These are phyloP conservation scores for Tenualosa ilisha DNA, from an alignment of 2,797 vertebrate species.

Conservation along the genomic window DNA sequence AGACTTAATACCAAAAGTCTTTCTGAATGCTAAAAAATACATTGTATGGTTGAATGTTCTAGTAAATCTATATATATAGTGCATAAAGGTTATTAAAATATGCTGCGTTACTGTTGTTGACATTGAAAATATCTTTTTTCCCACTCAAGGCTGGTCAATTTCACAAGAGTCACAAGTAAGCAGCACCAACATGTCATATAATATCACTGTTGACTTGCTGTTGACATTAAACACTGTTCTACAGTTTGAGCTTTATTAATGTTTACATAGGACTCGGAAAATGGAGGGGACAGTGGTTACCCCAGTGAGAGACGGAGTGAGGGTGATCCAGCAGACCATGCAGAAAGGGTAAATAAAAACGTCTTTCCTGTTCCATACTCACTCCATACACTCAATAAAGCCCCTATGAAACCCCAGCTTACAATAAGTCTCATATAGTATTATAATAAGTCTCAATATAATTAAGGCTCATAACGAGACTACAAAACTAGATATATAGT, in stretches of 20 bases:
- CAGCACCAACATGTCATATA: not conserved
- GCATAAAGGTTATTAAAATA: not conserved
- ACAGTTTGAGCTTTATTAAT: not conserved
- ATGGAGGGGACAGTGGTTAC: conserved; percentile 91
- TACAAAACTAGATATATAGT: no score
- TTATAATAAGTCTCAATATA: no score
- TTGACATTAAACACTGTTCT: not conserved
- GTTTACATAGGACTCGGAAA: conserved; percentile 82
- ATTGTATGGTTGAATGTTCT: no score
- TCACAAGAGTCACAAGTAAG: conserved; percentile 85
- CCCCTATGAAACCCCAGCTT: not conserved
- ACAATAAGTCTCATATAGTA: no score
- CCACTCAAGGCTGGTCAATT: conserved; percentile 78
- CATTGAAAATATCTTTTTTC: not conserved
- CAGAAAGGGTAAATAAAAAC: conserved; percentile 80
- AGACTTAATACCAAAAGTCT: no score
- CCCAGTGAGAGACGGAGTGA: conserved; percentile 94
- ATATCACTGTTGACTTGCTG: not conserved
- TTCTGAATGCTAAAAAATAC: no score
- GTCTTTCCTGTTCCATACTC: not conserved
- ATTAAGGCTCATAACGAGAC: no score
- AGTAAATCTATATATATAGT: no score
- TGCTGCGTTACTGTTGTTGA: not conserved
- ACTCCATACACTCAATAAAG: not conserved
- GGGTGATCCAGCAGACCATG: conserved; percentile 81